phyloP scores from a whole-genome alignment of 2,797 vertebrate species.

The Sebastes jordani region DNA sequence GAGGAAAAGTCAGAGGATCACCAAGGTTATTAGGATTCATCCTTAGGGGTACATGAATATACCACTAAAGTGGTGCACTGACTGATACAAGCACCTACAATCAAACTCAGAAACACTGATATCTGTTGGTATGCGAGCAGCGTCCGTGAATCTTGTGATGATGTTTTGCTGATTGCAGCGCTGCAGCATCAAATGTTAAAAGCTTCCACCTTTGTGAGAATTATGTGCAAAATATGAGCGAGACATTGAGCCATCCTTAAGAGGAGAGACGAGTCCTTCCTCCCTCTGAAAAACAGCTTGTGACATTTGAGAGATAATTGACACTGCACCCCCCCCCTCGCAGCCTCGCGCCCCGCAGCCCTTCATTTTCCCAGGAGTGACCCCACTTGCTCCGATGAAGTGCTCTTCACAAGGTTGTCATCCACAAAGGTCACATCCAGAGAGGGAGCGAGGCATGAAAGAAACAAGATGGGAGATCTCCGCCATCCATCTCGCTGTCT shows the following conservation, averaged over 20 bases:
- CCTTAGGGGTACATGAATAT: background rate
- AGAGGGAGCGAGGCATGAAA: constrained; percentile 28
- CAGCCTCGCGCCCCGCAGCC: constrained; percentile 43
- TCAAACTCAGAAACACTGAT: background rate
- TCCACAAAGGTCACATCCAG: constrained; percentile 61
- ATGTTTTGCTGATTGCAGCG: background rate
- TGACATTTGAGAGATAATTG: constrained; percentile 78
- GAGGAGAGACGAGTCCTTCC: constrained; percentile 29
- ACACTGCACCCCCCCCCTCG: constrained; percentile 6
- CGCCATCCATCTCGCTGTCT: constrained; percentile 53
- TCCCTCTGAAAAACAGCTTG: constrained; percentile 58
- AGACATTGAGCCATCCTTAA: background rate
- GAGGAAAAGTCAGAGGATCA: too few relatives aligned
- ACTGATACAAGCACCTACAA: background rate
- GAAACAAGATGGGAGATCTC: constrained; percentile 50
- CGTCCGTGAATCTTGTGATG: background rate
- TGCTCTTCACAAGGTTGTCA: constrained; percentile 65
- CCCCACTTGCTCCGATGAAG: constrained; percentile 56
- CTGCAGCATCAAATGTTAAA: constrained; percentile 25
- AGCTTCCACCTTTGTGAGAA: constrained; percentile 33
- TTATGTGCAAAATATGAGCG: background rate
- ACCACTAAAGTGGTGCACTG: background rate
- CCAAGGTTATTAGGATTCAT: background rate
- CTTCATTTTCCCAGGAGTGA: constrained; percentile 66
- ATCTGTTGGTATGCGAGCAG: background rate